phyloP scores from a whole-genome alignment of 2,888 invertebrate species.

The Monopis laevigella region DNA sequence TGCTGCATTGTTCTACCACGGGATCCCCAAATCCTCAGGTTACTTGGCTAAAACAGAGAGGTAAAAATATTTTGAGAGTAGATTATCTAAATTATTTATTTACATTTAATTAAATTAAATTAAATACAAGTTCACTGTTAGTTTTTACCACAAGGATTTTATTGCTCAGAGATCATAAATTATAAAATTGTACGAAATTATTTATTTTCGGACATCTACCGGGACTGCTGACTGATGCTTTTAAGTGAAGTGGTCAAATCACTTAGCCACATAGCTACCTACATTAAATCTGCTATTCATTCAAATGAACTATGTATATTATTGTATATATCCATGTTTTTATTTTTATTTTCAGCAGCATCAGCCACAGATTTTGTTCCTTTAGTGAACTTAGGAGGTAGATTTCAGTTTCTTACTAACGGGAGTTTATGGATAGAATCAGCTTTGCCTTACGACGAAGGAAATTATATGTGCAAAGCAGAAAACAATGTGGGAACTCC shows the following conservation, averaged over 20 bases:
- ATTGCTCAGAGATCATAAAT: no score
- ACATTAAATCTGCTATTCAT: no score
- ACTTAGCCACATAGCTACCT: no score
- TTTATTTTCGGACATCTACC: no score
- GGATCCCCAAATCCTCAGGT: constrained; percentile 79
- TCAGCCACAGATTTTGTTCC: constrained; percentile 74
- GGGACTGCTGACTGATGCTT: no score
- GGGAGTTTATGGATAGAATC: constrained; percentile 80
- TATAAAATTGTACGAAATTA: no score
- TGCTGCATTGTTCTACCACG: constrained; percentile 76
- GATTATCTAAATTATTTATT: background rate
- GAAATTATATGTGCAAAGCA: constrained; percentile 87
- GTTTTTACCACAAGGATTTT: no score
- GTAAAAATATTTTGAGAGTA: no score
- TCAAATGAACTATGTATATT: no score
- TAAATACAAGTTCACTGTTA: background rate
- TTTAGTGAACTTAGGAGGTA: constrained; percentile 67
- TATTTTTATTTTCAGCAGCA: constrained; percentile 52
- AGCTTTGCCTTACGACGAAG: constrained; percentile 80
- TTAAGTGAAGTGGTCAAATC: no score
- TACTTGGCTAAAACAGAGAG: constrained; percentile 78
- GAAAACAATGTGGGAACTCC: constrained; percentile 85
- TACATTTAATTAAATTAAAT: background rate
- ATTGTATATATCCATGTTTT: no score
- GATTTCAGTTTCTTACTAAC: constrained; percentile 72